Base-by-base conservation (phyloP, 2,797 vertebrate genomes). In the Discoglossus pictus region DNA sequence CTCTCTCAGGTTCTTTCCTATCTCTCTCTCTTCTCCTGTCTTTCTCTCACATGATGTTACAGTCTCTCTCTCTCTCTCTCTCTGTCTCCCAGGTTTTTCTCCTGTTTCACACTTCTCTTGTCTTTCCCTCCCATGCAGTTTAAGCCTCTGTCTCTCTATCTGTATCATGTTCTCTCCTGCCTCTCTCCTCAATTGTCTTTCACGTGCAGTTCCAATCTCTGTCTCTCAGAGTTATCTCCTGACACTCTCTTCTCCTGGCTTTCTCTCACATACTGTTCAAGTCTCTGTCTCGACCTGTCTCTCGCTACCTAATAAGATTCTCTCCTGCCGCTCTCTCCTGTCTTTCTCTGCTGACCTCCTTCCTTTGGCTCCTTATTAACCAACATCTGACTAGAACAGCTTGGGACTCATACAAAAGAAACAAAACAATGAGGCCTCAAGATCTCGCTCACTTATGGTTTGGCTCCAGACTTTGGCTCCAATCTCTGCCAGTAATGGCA, bases 381-480 rank as follows among this genome's bases (percentile, higher is more conserved):
- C 23, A 16, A 13, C 64, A 67, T 58, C 44, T 67, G 54, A 66
- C 1, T 10, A 23, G 36, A 36, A 51, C 64, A 67, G 64, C 54
- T 59, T 67, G 64, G 40, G 17, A 11, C 42, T 44, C n/a, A 25
- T 20, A 47, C 51, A 24, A 16, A 31, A 46, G 13, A 17, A 38
- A 58, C 10, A 13, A 50, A 40, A 66, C 53, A 66, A 66, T 50
- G 15, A 67, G 24, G 21, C 36, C 65, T 25, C 38, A 24, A 47
- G 9, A 50, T 34, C 20, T 8, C 17, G 7, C 10, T 51, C 44
- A 42, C 55, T 60, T 60, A 24, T 60, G 47, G 36, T 68, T 68
- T 60, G 65, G 65, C 65, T 60, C 46, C 42, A 21, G 39, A 27
- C 10, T 8, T 25, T 68, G 65, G 65, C 55, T 27, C 10, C 39